phyloP scores from a whole-genome alignment of 2,888 invertebrate genomes.

The Macaria liturata region DNA sequence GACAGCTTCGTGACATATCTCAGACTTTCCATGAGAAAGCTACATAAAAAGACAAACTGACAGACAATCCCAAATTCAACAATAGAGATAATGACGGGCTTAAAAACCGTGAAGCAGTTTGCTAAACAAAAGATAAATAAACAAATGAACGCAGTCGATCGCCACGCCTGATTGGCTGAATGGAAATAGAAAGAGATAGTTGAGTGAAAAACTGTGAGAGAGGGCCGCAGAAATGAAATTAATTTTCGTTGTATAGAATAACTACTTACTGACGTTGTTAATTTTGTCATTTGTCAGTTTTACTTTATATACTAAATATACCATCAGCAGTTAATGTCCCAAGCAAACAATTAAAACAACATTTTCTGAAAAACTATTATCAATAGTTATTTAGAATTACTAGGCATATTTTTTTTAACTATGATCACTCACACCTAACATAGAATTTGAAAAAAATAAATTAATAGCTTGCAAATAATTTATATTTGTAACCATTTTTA shows the following conservation, averaged over 20 bases:
- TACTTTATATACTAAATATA: no score
- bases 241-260: neutral
- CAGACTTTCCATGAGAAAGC: slow-evolving; percentile 48
- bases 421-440: no score
- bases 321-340: no score
- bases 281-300: no score
- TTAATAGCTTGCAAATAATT: no score
- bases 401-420: no score
- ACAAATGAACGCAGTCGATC: slow-evolving; percentile 43
- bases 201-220: slow-evolving; percentile 34
- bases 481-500: no score
- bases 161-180: slow-evolving; percentile 36
- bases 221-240: slow-evolving; percentile 22
- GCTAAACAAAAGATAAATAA: slow-evolving; percentile 49
- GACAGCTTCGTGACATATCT: slow-evolving; percentile 45
- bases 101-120: slow-evolving; percentile 46
- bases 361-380: no score
- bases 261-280: neutral
- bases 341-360: no score
- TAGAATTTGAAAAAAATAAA: no score
- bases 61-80: slow-evolving; percentile 33
- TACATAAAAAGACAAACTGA: slow-evolving; percentile 39
- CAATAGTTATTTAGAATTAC: no score
- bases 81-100: slow-evolving; percentile 41
- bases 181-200: slow-evolving; percentile 37